Evolutionary conservation across 2,797 vertebrate species (phyloP).

Genomic region (Picus viridis): DNA sequence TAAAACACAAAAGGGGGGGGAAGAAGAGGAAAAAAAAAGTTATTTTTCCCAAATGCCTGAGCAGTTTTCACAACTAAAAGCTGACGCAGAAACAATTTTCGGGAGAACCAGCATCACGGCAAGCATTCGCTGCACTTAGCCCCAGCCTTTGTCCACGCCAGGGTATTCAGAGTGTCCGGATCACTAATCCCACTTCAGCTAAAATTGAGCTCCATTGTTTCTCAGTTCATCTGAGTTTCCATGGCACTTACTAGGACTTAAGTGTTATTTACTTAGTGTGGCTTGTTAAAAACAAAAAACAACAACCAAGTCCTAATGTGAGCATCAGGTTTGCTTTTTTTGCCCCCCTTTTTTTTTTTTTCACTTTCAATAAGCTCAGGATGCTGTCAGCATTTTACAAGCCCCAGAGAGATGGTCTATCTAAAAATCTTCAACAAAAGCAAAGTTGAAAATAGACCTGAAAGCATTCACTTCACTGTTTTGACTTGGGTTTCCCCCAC

Average conservation of each 20-base stretch:
- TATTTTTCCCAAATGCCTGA: neutral
- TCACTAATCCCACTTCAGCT: conserved; percentile 59
- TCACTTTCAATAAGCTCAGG: neutral
- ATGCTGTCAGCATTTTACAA: neutral
- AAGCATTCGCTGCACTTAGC: neutral
- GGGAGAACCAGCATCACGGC: neutral
- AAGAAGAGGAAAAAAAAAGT: neutral
- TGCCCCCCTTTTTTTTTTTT: neutral
- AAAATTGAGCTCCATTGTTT: conserved; percentile 59
- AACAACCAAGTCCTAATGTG: neutral
- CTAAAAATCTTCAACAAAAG: conserved; percentile 23
- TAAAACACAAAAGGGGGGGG: no score
- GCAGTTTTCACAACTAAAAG: neutral
- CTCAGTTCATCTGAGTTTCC: conserved; percentile 58
- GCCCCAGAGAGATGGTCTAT: neutral
- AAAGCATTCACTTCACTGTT: conserved; percentile 7
- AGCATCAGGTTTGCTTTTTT: neutral
- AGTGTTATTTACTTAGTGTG: conserved; percentile 49
- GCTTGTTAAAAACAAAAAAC: conserved; percentile 17
- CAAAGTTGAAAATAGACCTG: conserved; percentile 64
- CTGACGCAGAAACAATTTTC: neutral
- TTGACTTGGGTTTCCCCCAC: conserved; percentile 20
- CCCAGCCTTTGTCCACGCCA: conserved; percentile 8
- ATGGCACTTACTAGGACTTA: conserved; percentile 33
- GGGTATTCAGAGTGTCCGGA: conserved; percentile 3